Evolutionary conservation across 1,140 invertebrate genomes (phyloP), one percentile per base, ranked within the genome.

Genomic region (Calephelis nemesis): DNA sequence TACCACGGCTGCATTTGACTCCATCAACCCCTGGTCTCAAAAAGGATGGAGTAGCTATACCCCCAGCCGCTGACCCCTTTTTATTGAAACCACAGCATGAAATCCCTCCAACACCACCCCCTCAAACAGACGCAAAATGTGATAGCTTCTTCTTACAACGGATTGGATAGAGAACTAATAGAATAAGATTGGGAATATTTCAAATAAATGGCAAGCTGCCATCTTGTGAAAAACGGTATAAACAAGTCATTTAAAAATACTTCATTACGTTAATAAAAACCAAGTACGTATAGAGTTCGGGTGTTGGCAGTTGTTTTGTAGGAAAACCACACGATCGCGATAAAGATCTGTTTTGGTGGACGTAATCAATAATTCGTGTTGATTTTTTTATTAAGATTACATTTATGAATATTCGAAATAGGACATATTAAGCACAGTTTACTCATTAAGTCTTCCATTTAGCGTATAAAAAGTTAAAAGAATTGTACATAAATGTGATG

Each of bases 21-120:
- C 84, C 83, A 3, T 83, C 88, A 6, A 73, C 73, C 42, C 68
- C 73, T 6, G 77, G 73, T 49, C 82, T 87, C 62, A 88, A 80
- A 63, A 83, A 70, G 63, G 85, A 84, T 45, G 72, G 72, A 52
- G 74, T 62, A 58, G 64, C 81, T 7, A 74, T 73, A 7, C 77
- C 78, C 62, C 69, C 67, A 7, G 40, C 71, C 2, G 70, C 77
- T 30, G 84, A 84, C 71, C 87, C 85, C 1, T 83, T 79, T 74
- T 76, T 90, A 12, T 73, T 91, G 69, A 88, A 82, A 50, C 87
- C 87, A 0, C 79, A 88, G 7, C 82, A 88, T 67, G 87, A 88
- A 19, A 91, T 91, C 13, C 88, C 88, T 5, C 75, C 85, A 6
- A 91, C 88, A 0, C 88, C 88, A 0, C 88, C 88, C 0, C 88